Base-by-base conservation (phyloP, 2,888 invertebrate genomes). In the Prosapia bicincta region DNA sequence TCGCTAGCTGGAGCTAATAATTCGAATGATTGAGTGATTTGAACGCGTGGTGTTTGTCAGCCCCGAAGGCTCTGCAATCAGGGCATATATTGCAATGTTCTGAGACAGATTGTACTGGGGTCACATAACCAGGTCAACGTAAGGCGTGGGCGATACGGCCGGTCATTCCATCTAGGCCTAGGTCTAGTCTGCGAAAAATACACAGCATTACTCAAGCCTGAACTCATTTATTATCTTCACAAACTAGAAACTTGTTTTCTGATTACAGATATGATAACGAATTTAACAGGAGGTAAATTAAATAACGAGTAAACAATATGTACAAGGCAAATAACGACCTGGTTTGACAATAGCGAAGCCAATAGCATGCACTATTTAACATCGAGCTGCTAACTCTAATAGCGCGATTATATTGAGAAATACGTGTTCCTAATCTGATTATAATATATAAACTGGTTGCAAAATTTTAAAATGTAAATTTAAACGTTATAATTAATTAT, bases 1-100 rank as follows among this genome's bases (percentile, higher is more conserved):
- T 38, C 54, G 54, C 54, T 54, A 20, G 54, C 54, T 3, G 13
- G 20, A 54, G 54, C 20, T 54, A 54, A 54, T 54, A 54, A 54
- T 54, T 54, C 54, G 54, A 54, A 54, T 54, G 54, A 54, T 54
- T 54, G 54, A 54, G 54, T 54, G 54, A 54, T 54, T 54, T 54
- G 54, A 54, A 54, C 54, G 54, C 54, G 54, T 54, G 54, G 54
- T 54, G 54, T 54, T 54, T 54, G 54, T 54, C 54, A 54, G 54
- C 54, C 54, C 54, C 54, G 54, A 20, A 54, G 54, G 54, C 54
- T 20, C 20, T 20, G 54, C 54, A 54, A 54, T 54, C 54, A 54
- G 54, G 54, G 54, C 54, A 54, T 54, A 54, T 54, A 54, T 54
- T 54, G 54, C 54, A 54, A 54, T 20, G 54, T 54, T 2, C 3